phyloP scores from a whole-genome alignment of 2,113 vertebrate species.

The Upupa epops region DNA sequence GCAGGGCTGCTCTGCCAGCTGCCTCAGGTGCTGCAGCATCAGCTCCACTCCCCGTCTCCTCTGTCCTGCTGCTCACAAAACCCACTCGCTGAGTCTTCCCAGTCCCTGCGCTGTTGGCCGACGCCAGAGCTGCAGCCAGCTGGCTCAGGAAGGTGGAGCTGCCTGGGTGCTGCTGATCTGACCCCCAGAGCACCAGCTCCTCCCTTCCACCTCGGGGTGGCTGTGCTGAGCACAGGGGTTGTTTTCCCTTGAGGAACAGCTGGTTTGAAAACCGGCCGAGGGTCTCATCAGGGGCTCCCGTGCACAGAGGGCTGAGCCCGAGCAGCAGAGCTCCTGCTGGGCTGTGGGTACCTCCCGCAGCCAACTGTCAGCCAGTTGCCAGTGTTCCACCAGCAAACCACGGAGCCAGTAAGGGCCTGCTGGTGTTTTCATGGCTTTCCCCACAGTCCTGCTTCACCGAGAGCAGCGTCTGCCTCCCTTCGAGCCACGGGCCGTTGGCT shows the following conservation, averaged over 20 bases:
- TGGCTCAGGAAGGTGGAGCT: neutral
- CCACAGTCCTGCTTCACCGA: neutral
- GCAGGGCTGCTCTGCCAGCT: neutral
- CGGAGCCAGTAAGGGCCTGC: fast-evolving
- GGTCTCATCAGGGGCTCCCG: neutral
- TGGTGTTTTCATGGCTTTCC: neutral
- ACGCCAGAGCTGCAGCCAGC: neutral
- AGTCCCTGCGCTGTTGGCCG: neutral
- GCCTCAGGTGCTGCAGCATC: neutral
- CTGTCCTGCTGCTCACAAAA: neutral
- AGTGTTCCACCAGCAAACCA: neutral
- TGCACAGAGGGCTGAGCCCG: neutral
- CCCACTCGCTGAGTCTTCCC: neutral
- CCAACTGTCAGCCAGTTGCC: neutral
- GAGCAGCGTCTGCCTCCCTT: neutral
- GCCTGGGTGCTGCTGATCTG: neutral
- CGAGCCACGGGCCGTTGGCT: neutral
- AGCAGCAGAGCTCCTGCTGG: neutral
- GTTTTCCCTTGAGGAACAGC: neutral
- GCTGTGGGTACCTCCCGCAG: neutral
- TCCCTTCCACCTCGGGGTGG: neutral
- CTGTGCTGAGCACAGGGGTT: neutral
- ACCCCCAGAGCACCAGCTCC: neutral
- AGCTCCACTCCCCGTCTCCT: neutral
- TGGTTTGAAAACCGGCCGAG: neutral